These are phyloP conservation scores for Oithona nana DNA, from an alignment of 2,888 invertebrate species.

Conservation along the genomic window DNA sequence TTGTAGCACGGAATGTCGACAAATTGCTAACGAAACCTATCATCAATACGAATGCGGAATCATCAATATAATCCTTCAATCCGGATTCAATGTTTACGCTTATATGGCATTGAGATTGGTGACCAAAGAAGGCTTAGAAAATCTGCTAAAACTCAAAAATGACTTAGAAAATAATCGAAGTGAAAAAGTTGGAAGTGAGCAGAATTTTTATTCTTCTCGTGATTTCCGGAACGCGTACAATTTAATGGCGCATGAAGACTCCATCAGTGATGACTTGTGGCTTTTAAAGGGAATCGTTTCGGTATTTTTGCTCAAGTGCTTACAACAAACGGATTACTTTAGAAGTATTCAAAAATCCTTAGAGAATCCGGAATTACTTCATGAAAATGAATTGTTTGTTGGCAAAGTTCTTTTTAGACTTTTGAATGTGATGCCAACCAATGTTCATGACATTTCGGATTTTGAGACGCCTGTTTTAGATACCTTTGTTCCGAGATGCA, in stretches of 20 bases:
- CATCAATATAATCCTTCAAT: background rate
- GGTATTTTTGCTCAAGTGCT: background rate
- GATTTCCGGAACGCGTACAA: background rate
- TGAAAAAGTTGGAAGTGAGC: background rate
- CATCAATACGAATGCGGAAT: slow-evolving; percentile 13
- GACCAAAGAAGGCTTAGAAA: background rate
- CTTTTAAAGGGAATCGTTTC: background rate
- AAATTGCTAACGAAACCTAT: background rate
- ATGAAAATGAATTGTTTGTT: background rate
- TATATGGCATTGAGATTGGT: background rate
- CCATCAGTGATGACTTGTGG: background rate
- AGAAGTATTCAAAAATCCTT: background rate
- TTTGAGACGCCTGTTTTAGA: slow-evolving; percentile 2
- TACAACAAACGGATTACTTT: background rate
- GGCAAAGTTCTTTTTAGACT: slow-evolving; percentile 1
- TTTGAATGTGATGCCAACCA: slow-evolving; percentile 5
- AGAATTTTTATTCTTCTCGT: background rate
- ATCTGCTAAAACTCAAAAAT: background rate
- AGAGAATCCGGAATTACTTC: background rate
- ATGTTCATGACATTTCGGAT: slow-evolving; percentile 7
- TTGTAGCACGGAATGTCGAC: background rate
- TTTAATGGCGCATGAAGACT: background rate
- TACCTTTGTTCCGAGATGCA: background rate
- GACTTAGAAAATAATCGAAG: background rate
- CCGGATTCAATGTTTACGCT: slow-evolving; percentile 10